Percentiles rank a stretch among this genome's conserved stretches.
These are phyloP conservation scores for Diachasma alloeum DNA, from an alignment of 1,140 invertebrate species.

Conservation along the genomic window DNA sequence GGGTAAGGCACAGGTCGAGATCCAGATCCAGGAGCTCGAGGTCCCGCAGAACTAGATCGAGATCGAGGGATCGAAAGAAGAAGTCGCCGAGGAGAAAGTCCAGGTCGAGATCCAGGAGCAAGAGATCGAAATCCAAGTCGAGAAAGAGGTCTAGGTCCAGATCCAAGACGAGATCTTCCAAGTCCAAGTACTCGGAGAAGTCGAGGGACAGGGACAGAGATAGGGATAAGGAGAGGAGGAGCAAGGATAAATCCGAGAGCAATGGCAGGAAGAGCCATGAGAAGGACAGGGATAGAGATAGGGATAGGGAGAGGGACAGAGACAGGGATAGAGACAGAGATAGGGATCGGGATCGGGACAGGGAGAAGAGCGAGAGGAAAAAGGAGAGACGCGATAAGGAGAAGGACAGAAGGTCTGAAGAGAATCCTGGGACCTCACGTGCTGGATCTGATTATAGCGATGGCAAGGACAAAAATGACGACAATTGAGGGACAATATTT, in stretches of 20 bases:
- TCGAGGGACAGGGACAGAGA: constrained; percentile 62
- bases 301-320: constrained; percentile 44
- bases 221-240: constrained; percentile 55
- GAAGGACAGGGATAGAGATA: constrained; percentile 42
- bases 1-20: constrained; percentile 55
- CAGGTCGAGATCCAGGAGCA: constrained; percentile 58
- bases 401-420: constrained; percentile 49
- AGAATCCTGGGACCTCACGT: constrained; percentile 49
- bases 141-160: constrained; percentile 52
- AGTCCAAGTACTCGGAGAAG: constrained; percentile 61
- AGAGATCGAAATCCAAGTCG: constrained; percentile 54
- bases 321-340: constrained; percentile 42
- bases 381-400: constrained; percentile 51
- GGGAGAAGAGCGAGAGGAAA: constrained; percentile 52
- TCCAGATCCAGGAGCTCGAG: constrained; percentile 65
- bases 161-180: constrained; percentile 53
- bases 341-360: constrained; percentile 41
- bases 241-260: constrained; percentile 62
- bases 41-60: constrained; percentile 58
- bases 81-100: constrained; percentile 57
- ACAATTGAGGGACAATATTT: neutral
- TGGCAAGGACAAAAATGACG: constrained; percentile 28
- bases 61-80: constrained; percentile 60
- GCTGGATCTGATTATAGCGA: constrained; percentile 54
- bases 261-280: constrained; percentile 57